Base-by-base conservation (phyloP, 2,113 vertebrate species). In the Pachypanchax playfairii region DNA sequence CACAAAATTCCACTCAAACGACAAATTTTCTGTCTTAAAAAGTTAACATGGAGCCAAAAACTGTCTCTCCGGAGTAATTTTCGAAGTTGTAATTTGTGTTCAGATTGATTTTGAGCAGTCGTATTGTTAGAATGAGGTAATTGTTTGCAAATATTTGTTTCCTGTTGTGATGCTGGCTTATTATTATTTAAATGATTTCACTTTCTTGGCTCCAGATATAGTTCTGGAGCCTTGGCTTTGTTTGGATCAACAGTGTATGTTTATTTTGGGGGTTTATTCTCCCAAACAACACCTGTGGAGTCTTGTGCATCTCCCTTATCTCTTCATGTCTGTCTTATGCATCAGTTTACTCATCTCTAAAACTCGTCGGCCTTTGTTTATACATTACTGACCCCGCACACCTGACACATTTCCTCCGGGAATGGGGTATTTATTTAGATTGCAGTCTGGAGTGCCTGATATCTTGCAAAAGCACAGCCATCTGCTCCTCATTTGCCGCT, bases 401-500 rank as follows among this genome's bases (percentile, higher is more conserved):
- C 83, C 85, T 89, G 86, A 89, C 67, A 75, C 79, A 72, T 84
- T 88, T 85, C 75, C 80, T 70, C 53, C 28, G 31, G 29, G 58
- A 67, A 68, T 59, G 63, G 70, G 65, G 56, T 87, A 82, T 91
- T 90, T 90, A 88, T 89, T 89, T 91, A 80, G 75, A 85, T 83
- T 85, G 75, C 65, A 74, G 84, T 89, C 77, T 87, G 79, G 29
- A 82, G 75, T 0, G 70, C 68, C 58, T 79, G 88, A 87, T 75
- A 79, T 67, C 75, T 79, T 82, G 75, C 85, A 71, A 72, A 86
- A 83, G 77, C 65, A 46, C 73, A 47, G 43, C 91, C 91, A 91
- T 91, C 91, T 92, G 91, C 83, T 88, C 69, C 65, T 87, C 79
- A 72, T 92, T 91, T 88, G 46, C 75, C 14, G 39, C 66, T 73